Percentiles rank a stretch among this genome's conserved stretches.
Evolutionary conservation across 30 jellyfish, hydroid and myxozoan species (phyloP).

Genomic region (Rhopilema esculentum): DNA sequence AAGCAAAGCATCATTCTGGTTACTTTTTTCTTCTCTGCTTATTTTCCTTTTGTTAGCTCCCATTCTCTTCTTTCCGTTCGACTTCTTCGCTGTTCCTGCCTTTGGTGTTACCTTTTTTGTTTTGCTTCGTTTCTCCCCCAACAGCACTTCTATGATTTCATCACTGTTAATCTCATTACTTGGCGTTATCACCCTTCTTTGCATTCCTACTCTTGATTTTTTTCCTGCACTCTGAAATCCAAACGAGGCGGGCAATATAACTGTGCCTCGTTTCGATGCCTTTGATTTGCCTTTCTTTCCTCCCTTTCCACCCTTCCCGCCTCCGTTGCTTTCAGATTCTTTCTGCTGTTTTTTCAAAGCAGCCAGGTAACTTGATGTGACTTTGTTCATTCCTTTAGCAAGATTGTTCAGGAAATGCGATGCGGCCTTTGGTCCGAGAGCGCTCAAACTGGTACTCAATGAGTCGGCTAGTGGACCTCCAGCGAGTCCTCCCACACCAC

Average conservation of each 20-base stretch:
- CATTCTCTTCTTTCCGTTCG: constrained; percentile 9
- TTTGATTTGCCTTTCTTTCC: constrained; percentile 67
- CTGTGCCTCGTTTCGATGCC: constrained; percentile 64
- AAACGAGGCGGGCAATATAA: constrained; percentile 27
- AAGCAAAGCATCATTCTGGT: constrained; percentile 70
- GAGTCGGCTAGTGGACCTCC: constrained; percentile 80
- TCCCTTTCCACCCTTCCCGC: constrained; percentile 67
- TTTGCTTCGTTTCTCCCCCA: constrained; percentile 41
- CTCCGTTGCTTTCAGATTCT: constrained; percentile 21
- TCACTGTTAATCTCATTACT: constrained; percentile 17
- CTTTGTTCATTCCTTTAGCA: constrained; percentile 94
- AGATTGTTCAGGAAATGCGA: constrained; percentile 76
- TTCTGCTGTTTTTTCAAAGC: constrained; percentile 73
- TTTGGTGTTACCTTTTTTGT: constrained; percentile 9
- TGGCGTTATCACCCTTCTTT: neutral
- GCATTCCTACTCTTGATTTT: constrained; percentile 8
- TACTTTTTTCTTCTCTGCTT: constrained; percentile 49
- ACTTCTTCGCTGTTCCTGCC: neutral
- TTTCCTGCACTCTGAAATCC: constrained; percentile 26
- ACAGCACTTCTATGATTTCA: constrained; percentile 34
- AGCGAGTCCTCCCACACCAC: constrained; percentile 70
- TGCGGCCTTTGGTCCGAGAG: constrained; percentile 84
- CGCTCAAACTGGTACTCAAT: constrained; percentile 66
- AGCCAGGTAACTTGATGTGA: constrained; percentile 74
- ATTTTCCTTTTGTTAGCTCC: constrained; percentile 60